Conservation (phyloP, 2,797 vertebrate genomes). For the Hipposideros larvatus region DNA sequence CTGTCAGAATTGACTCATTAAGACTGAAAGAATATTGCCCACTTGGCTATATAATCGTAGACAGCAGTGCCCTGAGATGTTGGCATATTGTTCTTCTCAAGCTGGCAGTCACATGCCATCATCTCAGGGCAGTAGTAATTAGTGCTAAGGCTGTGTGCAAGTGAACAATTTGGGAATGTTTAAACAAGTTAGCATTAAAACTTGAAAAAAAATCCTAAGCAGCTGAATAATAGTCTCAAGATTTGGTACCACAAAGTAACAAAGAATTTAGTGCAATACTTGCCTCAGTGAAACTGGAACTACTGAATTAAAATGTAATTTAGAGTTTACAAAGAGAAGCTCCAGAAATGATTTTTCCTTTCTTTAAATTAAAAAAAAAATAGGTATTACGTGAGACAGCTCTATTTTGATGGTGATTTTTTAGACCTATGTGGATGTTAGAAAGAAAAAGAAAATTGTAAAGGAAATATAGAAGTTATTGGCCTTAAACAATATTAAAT, state of each 20-base stretch:
- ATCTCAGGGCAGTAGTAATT: not conserved
- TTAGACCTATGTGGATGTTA: not conserved
- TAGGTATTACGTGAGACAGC: not conserved
- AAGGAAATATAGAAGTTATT: not conserved
- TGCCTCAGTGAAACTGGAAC: not conserved
- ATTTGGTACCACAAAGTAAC: not conserved
- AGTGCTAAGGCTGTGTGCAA: not conserved
- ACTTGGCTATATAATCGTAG: not conserved
- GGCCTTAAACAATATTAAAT: conserved; percentile 17
- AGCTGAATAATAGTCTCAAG: not conserved
- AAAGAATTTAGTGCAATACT: not conserved
- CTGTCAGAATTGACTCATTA: not conserved
- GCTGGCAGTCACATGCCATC: not conserved
- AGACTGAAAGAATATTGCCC: not conserved
- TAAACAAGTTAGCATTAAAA: not conserved
- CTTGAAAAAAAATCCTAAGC: not conserved
- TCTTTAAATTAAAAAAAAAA: not conserved
- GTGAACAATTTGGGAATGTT: not conserved
- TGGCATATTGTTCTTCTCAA: not conserved
- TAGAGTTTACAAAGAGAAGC: not conserved
- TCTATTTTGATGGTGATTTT: not conserved
- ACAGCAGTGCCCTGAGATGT: not conserved
- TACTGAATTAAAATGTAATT: conserved; percentile 17
- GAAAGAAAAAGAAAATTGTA: not conserved
- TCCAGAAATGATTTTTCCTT: not conserved